A percentile compares a stretch with the other conserved stretches of the same genome.
Conservation (phyloP, 2,113 vertebrate genomes). For the Menura novaehollandiae region DNA sequence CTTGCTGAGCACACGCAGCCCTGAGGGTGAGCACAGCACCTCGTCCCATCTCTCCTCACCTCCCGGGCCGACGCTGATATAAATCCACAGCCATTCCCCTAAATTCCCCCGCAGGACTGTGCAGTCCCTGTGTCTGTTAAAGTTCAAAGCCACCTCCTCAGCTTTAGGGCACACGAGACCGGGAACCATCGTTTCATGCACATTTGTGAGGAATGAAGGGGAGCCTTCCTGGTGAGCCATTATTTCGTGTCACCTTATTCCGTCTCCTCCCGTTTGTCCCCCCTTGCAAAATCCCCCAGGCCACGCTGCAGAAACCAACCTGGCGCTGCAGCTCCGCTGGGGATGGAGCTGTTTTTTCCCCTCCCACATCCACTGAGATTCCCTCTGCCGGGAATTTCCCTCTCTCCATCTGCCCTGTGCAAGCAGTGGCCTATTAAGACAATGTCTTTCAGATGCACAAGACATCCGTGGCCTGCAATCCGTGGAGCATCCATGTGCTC, state of each 20-base stretch:
- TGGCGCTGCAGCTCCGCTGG: rapidly evolving
- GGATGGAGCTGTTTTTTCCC: neutral
- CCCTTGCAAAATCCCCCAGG: neutral
- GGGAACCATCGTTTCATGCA: neutral
- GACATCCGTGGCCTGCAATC: neutral
- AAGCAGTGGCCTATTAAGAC: neutral
- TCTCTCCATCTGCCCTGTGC: neutral
- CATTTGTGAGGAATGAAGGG: neutral
- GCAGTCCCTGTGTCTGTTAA: rapidly evolving
- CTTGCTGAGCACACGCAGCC: neutral
- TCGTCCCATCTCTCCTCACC: neutral
- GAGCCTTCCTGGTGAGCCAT: neutral
- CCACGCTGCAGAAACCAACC: rapidly evolving
- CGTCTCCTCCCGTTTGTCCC: neutral
- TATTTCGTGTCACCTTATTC: neutral
- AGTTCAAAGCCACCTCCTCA: neutral
- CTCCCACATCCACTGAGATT: neutral
- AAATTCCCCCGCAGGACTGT: neutral
- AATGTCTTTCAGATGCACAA: neutral
- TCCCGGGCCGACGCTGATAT: rapidly evolving
- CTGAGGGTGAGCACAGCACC: rapidly evolving
- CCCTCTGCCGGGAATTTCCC: neutral
- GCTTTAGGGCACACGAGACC: neutral
- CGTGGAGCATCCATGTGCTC: neutral
- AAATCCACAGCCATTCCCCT: neutral